A percentile compares a stretch with the other conserved stretches of the same genome.
These are phyloP conservation scores for Brachyhypopomus gauderio DNA, from an alignment of 2,113 vertebrate genomes.

Conservation along the genomic window DNA sequence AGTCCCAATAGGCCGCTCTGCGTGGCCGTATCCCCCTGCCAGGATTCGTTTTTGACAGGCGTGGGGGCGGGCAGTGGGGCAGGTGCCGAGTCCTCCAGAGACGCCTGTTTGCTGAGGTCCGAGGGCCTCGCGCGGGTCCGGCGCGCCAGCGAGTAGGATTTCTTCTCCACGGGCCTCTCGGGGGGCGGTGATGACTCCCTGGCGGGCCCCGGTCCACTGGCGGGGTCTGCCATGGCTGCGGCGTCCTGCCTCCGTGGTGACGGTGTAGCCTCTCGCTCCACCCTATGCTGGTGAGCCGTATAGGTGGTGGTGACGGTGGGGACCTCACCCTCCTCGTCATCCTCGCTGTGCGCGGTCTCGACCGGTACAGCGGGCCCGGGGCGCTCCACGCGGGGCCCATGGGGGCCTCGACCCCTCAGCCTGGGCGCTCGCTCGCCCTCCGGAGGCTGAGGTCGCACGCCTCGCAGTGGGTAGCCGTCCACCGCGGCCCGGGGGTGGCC, in stretches of 20 bases:
- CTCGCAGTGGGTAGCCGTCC: conserved; percentile 31
- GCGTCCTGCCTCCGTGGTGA: conserved; percentile 61
- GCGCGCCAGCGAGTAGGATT: conserved; percentile 91
- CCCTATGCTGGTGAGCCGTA: conserved; percentile 51
- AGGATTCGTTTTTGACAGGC: conserved; percentile 58
- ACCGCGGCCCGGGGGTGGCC: conserved; percentile 51
- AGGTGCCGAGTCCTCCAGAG: conserved; percentile 76
- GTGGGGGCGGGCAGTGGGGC: conserved; percentile 63
- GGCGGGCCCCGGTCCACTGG: conserved; percentile 50
- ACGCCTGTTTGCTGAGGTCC: conserved; percentile 83
- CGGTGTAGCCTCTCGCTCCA: conserved; percentile 56
- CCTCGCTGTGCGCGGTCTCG: conserved; percentile 55
- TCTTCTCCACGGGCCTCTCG: conserved; percentile 88
- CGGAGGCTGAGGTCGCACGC: conserved; percentile 21
- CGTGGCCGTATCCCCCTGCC: conserved; percentile 63
- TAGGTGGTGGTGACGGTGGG: not conserved
- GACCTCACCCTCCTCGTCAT: conserved; percentile 57
- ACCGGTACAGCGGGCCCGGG: conserved; percentile 52
- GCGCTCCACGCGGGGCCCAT: conserved; percentile 18
- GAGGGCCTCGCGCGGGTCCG: conserved; percentile 89
- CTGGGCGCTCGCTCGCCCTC: conserved; percentile 52
- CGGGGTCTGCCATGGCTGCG: conserved; percentile 21
- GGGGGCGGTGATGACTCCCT: conserved; percentile 69
- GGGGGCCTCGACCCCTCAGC: conserved; percentile 49
- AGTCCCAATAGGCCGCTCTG: conserved; percentile 74